phyloP scores from a whole-genome alignment of 2,113 vertebrate genomes.

The Fukomys damarensis region DNA sequence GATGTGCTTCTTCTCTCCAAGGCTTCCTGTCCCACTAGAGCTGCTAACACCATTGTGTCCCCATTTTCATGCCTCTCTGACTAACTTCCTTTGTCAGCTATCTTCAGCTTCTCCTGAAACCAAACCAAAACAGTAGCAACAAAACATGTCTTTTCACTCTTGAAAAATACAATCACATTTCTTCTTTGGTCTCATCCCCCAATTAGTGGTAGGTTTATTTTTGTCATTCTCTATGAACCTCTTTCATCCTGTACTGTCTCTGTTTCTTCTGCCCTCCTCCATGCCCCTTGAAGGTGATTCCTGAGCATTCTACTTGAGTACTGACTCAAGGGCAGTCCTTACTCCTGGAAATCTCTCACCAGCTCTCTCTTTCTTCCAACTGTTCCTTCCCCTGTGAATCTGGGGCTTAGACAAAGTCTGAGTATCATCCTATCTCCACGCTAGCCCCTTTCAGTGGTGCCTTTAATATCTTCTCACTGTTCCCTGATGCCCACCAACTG shows the following conservation, averaged over 20 bases:
- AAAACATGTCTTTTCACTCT: neutral
- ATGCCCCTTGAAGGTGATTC: neutral
- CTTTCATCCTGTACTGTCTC: neutral
- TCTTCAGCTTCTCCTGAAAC: neutral
- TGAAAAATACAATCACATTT: neutral
- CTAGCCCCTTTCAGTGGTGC: neutral
- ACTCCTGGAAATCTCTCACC: neutral
- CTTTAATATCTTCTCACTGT: neutral
- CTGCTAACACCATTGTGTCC: neutral
- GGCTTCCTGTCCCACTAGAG: neutral
- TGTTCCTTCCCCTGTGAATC: neutral
- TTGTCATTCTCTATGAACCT: neutral
- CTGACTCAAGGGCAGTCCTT: neutral
- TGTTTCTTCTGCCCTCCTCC: neutral
- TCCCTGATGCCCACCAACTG: neutral
- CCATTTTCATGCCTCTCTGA: neutral
- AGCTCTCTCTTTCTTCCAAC: conserved; percentile 1
- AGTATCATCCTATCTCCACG: neutral
- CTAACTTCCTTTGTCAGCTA: neutral
- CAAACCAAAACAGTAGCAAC: neutral
- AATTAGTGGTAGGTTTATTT: neutral
- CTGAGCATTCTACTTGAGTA: neutral
- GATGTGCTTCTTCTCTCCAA: neutral
- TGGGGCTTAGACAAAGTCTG: neutral
- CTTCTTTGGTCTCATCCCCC: neutral